Percentiles rank a stretch among this genome's conserved stretches.
Evolutionary conservation across 2,113 vertebrate genomes (phyloP).

Genomic region (Notiomystis cincta): DNA sequence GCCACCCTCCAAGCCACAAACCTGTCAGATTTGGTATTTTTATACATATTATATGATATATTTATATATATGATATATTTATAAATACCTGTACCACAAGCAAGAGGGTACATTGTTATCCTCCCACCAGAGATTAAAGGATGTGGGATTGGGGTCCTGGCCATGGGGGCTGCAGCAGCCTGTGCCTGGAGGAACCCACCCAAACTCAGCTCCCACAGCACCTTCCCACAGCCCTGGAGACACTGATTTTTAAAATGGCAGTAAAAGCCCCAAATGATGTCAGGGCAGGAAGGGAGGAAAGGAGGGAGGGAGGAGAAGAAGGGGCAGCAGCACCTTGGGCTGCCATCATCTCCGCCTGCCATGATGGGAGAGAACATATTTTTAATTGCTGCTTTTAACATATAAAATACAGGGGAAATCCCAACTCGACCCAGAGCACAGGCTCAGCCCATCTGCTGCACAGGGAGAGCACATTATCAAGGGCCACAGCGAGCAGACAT

Average conservation of each 20-base stretch:
- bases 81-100: not conserved
- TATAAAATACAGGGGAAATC: not conserved
- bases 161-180: accelerated
- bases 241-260: not conserved
- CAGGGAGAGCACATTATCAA: not conserved
- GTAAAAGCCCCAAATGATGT: not conserved
- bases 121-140: not conserved
- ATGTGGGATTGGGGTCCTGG: not conserved
- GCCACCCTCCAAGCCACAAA: not conserved
- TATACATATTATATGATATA: too few relatives aligned
- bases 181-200: accelerated
- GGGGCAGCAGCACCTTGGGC: not conserved
- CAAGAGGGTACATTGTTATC: not conserved
- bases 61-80: too few relatives aligned
- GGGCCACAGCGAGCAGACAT: not conserved
- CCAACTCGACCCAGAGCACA: not conserved
- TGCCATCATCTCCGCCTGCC: not conserved
- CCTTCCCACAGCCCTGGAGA: not conserved
- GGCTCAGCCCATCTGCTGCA: not conserved
- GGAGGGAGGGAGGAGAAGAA: not conserved
- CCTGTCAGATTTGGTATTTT: not conserved
- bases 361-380: not conserved
- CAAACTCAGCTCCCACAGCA: not conserved
- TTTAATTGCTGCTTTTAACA: not conserved
- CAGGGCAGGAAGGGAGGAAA: not conserved